These are phyloP conservation scores for Prionailurus viverrinus DNA, from an alignment of 2,113 vertebrate genomes.

Conservation along the genomic window DNA sequence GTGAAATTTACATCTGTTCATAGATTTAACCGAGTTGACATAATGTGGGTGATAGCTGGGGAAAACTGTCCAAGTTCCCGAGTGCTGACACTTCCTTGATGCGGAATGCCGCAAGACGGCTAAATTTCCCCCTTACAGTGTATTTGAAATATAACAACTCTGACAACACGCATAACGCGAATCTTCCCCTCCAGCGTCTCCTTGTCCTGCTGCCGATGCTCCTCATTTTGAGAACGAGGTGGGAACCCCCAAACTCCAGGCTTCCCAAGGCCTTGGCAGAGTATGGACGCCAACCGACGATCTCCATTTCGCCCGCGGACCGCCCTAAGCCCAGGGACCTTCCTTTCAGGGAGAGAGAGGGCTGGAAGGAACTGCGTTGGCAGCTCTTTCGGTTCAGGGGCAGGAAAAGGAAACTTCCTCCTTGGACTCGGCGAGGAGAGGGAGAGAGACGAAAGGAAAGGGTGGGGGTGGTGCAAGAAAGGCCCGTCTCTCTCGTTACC, in stretches of 20 bases:
- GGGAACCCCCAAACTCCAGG: background rate
- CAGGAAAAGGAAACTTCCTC: constrained; percentile 78
- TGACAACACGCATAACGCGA: accelerated
- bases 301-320: background rate
- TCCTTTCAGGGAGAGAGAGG: background rate
- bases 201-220: background rate
- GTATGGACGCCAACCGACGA: background rate
- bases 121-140: background rate
- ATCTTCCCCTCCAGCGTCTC: background rate
- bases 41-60: constrained; percentile 1
- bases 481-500: background rate
- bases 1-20: constrained; percentile 64
- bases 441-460: background rate
- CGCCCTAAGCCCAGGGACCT: background rate
- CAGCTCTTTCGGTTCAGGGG: background rate
- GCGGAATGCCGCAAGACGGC: background rate
- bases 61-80: constrained; percentile 52
- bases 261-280: background rate
- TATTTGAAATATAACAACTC: background rate
- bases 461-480: constrained; percentile 15
- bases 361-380: background rate
- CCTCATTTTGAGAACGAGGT: background rate
- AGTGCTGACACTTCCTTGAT: constrained; percentile 32
- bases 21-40: constrained; percentile 43
- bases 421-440: background rate